These are phyloP conservation scores for Heteromyza rotundicornis DNA, from an alignment of 2,888 invertebrate species.

Conservation along the genomic window DNA sequence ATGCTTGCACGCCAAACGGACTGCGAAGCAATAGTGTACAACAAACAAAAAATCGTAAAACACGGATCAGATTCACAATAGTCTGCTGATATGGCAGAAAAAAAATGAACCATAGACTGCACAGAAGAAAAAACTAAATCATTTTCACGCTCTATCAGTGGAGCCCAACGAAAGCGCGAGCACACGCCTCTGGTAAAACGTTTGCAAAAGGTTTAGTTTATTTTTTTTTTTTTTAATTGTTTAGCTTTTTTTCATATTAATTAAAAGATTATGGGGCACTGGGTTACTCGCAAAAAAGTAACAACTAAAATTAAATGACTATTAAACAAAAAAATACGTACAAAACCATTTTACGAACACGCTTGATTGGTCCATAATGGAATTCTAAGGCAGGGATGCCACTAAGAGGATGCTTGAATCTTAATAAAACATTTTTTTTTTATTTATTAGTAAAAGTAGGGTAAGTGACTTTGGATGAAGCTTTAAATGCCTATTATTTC, in stretches of 20 bases:
- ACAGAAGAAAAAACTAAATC: background rate
- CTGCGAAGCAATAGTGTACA: background rate
- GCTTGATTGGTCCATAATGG: no score
- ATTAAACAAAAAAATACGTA: no score
- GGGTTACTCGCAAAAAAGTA: background rate
- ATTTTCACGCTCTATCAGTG: slow-evolving; percentile 53
- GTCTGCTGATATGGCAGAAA: background rate
- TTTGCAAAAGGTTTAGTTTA: no score
- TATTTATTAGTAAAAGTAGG: no score
- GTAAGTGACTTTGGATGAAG: no score
- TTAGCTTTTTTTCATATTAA: slow-evolving; percentile 21
- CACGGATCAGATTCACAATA: background rate
- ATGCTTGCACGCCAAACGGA: slow-evolving; percentile 15
- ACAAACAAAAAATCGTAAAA: background rate
- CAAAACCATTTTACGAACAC: no score
- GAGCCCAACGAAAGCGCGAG: slow-evolving; percentile 37
- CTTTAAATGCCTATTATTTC: no score
- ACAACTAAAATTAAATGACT: no score
- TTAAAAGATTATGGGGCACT: slow-evolving; percentile 19
- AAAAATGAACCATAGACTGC: background rate
- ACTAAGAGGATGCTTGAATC: no score
- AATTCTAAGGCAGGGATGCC: no score
- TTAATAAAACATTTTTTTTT: no score
- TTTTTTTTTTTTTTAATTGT: no score
- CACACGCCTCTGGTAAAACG: slow-evolving; percentile 3